A percentile compares a stretch with the other conserved stretches of the same genome.
phyloP scores from a whole-genome alignment of 2,797 vertebrate species.

The Geotrypetes seraphini region DNA sequence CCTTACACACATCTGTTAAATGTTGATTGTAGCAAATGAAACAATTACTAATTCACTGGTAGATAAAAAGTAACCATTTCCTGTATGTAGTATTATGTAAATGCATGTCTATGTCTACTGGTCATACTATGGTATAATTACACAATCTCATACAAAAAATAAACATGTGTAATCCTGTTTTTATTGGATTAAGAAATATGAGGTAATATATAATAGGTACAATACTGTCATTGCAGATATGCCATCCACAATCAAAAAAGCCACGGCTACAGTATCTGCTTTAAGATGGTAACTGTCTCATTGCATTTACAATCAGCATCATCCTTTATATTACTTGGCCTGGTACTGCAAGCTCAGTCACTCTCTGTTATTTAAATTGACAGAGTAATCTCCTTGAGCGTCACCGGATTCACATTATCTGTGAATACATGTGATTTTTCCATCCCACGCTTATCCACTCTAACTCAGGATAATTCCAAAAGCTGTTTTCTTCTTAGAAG shows the following conservation, averaged over 20 bases:
- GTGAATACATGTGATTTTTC: slow-evolving; percentile 7
- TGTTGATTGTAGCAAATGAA: no score
- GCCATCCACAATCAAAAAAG: slow-evolving; percentile 6
- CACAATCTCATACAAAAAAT: no score
- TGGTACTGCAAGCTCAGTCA: neutral
- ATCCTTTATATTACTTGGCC: neutral
- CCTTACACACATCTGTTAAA: no score
- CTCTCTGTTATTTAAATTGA: slow-evolving; percentile 7
- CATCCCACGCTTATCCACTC: neutral
- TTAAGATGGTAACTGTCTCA: slow-evolving; percentile 7
- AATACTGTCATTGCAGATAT: slow-evolving; percentile 1
- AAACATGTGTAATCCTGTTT: slow-evolving; percentile 9
- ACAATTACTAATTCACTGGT: no score
- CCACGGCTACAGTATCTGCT: neutral
- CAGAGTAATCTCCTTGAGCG: slow-evolving; percentile 16
- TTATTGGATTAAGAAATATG: slow-evolving; percentile 1
- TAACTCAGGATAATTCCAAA: slow-evolving; percentile 1
- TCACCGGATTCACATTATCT: neutral
- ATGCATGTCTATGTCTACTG: no score
- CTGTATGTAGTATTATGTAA: no score
- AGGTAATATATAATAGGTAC: slow-evolving; percentile 3
- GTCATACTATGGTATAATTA: no score
- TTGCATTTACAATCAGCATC: neutral
- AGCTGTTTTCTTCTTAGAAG: neutral
- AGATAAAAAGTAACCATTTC: no score